Conservation (phyloP, 2,888 invertebrate species). For the Prosopocoilus inquinatus region DNA sequence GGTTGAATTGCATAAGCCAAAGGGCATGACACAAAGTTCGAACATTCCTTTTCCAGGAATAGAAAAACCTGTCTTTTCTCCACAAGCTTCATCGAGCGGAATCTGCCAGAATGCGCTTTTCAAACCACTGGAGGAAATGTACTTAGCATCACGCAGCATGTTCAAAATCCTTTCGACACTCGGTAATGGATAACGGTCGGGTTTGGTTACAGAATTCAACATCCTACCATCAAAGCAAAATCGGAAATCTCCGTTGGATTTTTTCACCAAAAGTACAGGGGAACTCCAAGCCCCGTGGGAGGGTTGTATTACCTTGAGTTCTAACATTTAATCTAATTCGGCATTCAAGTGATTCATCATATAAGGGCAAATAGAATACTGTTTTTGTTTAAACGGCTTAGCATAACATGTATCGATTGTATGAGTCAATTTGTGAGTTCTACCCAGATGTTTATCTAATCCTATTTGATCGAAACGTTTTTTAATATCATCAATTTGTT, state of each 20-base stretch:
- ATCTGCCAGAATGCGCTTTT: slow-evolving; percentile 33
- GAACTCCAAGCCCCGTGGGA: slow-evolving; percentile 25
- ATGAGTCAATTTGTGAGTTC: neutral
- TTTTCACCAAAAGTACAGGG: slow-evolving; percentile 30
- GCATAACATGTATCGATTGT: slow-evolving; percentile 17
- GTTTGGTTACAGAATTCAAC: slow-evolving; percentile 30
- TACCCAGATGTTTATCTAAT: neutral
- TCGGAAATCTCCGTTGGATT: slow-evolving; percentile 26
- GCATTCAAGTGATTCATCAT: slow-evolving; percentile 13
- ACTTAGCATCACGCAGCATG: slow-evolving; percentile 27
- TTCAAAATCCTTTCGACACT: slow-evolving; percentile 28
- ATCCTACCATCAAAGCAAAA: slow-evolving; percentile 31
- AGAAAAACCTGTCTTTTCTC: slow-evolving; percentile 36
- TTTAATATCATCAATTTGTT: no score
- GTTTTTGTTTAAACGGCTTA: slow-evolving; percentile 22
- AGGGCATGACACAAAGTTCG: slow-evolving; percentile 31
- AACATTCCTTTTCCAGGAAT: slow-evolving; percentile 32
- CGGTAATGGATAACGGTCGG: slow-evolving; percentile 33
- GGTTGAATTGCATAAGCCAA: slow-evolving; percentile 29
- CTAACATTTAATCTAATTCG: slow-evolving; percentile 21
- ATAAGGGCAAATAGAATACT: slow-evolving; percentile 23
- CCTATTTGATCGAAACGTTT: no score
- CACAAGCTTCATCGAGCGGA: slow-evolving; percentile 17
- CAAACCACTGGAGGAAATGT: slow-evolving; percentile 27
- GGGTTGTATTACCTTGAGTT: neutral